These are phyloP conservation scores for Neostethus bicornis DNA, from an alignment of 2,797 vertebrate genomes.

Conservation along the genomic window DNA sequence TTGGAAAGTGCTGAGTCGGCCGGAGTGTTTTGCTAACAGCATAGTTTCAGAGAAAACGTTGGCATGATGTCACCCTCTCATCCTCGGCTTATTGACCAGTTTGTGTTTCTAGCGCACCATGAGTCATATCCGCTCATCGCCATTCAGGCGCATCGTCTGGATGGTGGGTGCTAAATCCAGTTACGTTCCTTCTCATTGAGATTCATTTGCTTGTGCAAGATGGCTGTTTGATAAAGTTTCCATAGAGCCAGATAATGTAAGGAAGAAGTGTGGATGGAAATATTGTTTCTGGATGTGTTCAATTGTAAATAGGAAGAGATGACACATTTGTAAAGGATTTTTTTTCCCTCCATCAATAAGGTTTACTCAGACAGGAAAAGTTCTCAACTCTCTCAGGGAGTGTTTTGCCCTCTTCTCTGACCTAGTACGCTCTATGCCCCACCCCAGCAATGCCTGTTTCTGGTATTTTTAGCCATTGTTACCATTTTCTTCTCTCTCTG, in stretches of 20 bases:
- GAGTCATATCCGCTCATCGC: conserved; percentile 51
- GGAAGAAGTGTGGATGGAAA: conserved; percentile 31
- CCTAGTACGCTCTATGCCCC: conserved; percentile 44
- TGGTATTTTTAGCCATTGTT: conserved; percentile 74
- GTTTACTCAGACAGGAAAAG: conserved; percentile 24
- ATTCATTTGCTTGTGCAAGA: conserved; percentile 30
- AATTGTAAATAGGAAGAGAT: conserved; percentile 23
- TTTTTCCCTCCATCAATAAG: conserved; percentile 25
- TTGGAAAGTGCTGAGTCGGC: conserved; percentile 59
- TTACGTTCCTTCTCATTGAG: conserved; percentile 32
- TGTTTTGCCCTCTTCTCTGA: conserved; percentile 26
- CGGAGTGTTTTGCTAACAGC: conserved; percentile 46
- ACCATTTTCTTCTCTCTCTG: conserved; percentile 49
- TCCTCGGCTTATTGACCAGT: conserved; percentile 41
- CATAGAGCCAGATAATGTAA: not conserved
- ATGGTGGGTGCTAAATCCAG: conserved; percentile 15
- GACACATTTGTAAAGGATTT: conserved; percentile 34
- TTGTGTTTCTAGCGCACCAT: conserved; percentile 38
- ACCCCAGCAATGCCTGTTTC: conserved; percentile 37
- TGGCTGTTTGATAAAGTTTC: not conserved
- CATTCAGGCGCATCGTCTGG: conserved; percentile 27
- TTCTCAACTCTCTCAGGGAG: conserved; percentile 33
- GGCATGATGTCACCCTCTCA: conserved; percentile 57
- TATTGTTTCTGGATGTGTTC: conserved; percentile 23
- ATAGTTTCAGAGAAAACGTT: conserved; percentile 40